Base-by-base conservation (phyloP, 2,113 vertebrate species). In the Tiliqua scincoides region DNA sequence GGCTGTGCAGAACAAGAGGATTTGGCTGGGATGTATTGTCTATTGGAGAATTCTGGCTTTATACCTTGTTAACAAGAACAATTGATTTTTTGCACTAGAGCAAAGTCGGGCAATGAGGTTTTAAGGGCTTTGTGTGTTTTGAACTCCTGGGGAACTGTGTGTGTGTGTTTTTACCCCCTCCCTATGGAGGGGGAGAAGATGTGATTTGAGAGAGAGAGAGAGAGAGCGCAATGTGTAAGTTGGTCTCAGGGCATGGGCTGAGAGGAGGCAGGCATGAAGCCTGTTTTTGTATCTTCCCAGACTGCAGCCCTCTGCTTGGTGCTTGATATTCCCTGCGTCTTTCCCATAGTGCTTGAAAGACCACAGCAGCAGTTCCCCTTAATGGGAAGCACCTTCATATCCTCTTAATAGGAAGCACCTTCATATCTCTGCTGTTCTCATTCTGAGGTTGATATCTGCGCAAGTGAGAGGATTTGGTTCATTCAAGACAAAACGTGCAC, bases 21-120 rank as follows among this genome's bases (percentile, higher is more conserved):
- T 91, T 91, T 89, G 89, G 88, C 30, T 84, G 21, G 21, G 70
- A 5, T 2, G 1, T 20, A 3, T 81, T 68, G 40, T 90, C 73
- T 91, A 59, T 85, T 85, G 52, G 88, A 70, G 62, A 37, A 77
- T 85, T 91, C 0, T 0, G 40, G 27, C 63, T 80, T 88, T 75
- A 6, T 78, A 3, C 14, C 0, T 70, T 79, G 43, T 80, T 88
- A 74, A 71, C 82, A 83, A 88, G 89, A 93, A 92, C 89, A 67
- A 93, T 91, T 85, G 93, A 91, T 93, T 91, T 95, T 92, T 90
- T 85, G 73, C 85, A 79, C 10, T 0, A 62, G 87, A 91, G 88
- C 65, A 79, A 93, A 40, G 70, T 0, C 2, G 76, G 73, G 23
- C 82, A 1, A 2, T 52, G 59, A 43, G 84, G 43, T 76, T 73